Base-by-base conservation (phyloP, 2,113 vertebrate genomes). In the Trogon surrucura region DNA sequence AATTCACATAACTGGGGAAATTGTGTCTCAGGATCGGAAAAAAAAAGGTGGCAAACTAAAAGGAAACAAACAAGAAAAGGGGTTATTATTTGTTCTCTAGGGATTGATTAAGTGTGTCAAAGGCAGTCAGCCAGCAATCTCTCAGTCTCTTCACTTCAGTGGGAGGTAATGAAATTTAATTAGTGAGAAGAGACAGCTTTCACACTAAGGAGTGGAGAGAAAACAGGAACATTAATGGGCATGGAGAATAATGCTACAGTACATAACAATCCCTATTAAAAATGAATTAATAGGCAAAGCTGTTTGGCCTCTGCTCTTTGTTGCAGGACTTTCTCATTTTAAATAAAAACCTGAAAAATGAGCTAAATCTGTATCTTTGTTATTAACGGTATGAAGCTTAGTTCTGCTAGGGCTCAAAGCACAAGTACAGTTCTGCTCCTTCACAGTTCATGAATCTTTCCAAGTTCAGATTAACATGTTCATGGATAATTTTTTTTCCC, bases 131-230 rank as follows among this genome's bases (percentile, higher is more conserved):
- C 51, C 95, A 92, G 85, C 77, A 91, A 97, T 96, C 83, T 96
- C 91, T 98, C 92, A 95, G 91, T 93, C 84, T 97, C 69, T 97
- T 97, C 80, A 60, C 88, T 97, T 97, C 88, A 90, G 89, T 88
- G 90, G 87, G 80, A 97, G 73, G 94, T 93, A 98, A 97, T 98
- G 96, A 94, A 97, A 98, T 97, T 98, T 97, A 98, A 98, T 98
- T 98, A 98, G 97, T 34, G 87, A 93, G 87, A 96, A 93, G 87
- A 97, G 88, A 97, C 93, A 97, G 95, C 91, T 97, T 98, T 97
- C 83, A 91, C 95, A 94, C 86, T 91, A 95, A 94, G 82, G 51
- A 94, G 62, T 65, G 44, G 56, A 91, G 67, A 93, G 80, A 88
- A 97, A 97, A 89, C 47, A 95, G 83, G 81, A 90, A 79, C 53